Percentiles rank a stretch among this genome's conserved stretches.
Conservation (phyloP, 2,888 invertebrate genomes). For the Lepas anatifera region DNA sequence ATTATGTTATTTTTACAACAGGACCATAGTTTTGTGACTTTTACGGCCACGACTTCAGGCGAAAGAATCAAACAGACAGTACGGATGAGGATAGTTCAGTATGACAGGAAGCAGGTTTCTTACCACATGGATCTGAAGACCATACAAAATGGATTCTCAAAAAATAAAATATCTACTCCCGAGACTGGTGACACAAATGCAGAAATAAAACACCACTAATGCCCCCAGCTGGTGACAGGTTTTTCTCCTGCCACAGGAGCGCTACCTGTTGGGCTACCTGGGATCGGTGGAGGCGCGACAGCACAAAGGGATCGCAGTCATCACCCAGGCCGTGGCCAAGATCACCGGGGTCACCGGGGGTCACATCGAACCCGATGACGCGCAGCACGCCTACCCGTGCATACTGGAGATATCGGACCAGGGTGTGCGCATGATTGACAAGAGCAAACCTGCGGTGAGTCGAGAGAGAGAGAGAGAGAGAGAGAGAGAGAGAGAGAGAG, state of each 20-base stretch:
- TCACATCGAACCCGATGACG: constrained; percentile 23
- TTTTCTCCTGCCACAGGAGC: constrained; percentile 50
- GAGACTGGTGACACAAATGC: too few relatives aligned
- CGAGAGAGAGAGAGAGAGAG: not conserved
- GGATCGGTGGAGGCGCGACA: constrained; percentile 92
- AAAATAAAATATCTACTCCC: too few relatives aligned
- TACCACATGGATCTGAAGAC: too few relatives aligned
- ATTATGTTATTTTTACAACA: too few relatives aligned
- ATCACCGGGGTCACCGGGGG: constrained; percentile 43
- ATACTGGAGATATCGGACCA: constrained; percentile 91
- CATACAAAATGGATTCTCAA: too few relatives aligned
- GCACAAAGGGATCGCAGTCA: constrained; percentile 91
- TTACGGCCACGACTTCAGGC: too few relatives aligned
- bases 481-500: not conserved
- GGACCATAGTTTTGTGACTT: too few relatives aligned
- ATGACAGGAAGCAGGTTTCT: too few relatives aligned
- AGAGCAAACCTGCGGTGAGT: constrained; percentile 59
- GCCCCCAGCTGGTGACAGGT: too few relatives aligned
- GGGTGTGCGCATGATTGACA: constrained; percentile 88
- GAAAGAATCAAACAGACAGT: too few relatives aligned
- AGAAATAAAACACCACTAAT: too few relatives aligned
- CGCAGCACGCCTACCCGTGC: constrained; percentile 55
- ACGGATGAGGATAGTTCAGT: too few relatives aligned
- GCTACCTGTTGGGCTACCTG: constrained; percentile 82
- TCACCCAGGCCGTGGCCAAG: constrained; percentile 74